Conservation (phyloP, 2,797 vertebrate genomes). For the Numenius phaeopus region DNA sequence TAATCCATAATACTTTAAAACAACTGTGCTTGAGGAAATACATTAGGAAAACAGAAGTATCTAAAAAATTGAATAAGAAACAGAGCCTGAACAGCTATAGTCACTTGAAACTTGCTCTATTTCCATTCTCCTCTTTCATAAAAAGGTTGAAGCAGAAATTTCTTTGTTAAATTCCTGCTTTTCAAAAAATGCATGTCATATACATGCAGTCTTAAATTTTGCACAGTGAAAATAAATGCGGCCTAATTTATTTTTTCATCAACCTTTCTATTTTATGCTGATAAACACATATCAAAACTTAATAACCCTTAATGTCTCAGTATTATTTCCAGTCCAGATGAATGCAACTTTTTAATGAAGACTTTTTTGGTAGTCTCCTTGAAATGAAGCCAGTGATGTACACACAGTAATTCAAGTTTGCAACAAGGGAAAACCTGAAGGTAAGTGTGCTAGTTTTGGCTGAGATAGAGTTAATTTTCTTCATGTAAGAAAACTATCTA, state of each 20-base stretch:
- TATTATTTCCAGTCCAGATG: not conserved
- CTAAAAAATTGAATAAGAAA: not conserved
- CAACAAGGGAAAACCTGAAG: not conserved
- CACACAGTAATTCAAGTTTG: not conserved
- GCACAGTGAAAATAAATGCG: not conserved
- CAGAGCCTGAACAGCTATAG: not conserved
- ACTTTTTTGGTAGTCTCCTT: not conserved
- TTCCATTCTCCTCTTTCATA: not conserved
- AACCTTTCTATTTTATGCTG: not conserved
- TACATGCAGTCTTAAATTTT: not conserved
- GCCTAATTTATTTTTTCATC: not conserved
- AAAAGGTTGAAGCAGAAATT: not conserved
- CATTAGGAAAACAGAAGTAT: not conserved
- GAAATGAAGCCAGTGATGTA: not conserved
- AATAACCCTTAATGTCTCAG: not conserved
- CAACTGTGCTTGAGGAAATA: not conserved
- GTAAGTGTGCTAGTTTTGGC: not conserved
- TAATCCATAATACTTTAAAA: not conserved
- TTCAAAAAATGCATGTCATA: not conserved
- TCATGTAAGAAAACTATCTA: not conserved
- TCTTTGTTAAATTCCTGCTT: not conserved
- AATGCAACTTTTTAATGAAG: not conserved
- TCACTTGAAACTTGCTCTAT: not conserved
- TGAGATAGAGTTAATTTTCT: not conserved
- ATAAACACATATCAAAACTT: not conserved